phyloP scores from a whole-genome alignment of 2,113 vertebrate species.

The Cephalopholis sonnerati region DNA sequence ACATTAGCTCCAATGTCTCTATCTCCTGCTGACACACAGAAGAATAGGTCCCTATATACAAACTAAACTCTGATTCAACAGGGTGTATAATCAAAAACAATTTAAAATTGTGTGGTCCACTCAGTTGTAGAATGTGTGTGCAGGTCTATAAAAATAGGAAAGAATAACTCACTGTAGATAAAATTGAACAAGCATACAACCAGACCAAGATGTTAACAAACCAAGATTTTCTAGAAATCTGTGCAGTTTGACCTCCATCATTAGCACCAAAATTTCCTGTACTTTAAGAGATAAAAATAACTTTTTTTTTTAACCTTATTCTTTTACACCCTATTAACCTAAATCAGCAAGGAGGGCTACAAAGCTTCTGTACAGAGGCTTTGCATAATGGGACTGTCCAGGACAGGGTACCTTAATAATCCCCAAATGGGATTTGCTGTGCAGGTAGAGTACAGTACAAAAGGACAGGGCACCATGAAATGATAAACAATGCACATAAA shows the following conservation, averaged over 20 bases:
- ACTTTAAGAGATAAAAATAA: not conserved
- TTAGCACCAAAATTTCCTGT: not conserved
- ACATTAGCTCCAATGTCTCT: not conserved
- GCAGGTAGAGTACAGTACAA: not conserved
- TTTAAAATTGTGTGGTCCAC: not conserved
- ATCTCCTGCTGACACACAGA: not conserved
- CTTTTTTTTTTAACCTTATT: too few species aligned
- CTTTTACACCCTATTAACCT: not conserved
- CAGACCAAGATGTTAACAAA: not conserved
- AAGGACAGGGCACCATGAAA: not conserved
- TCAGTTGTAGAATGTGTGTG: too few species aligned
- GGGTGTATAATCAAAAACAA: not conserved
- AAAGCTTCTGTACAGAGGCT: not conserved
- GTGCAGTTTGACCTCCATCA: not conserved
- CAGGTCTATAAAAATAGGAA: not conserved
- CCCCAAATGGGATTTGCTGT: too few species aligned
- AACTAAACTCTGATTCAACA: not conserved
- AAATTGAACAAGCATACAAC: not conserved
- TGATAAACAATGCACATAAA: conserved; percentile 1
- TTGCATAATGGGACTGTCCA: not conserved
- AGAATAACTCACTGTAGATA: too few species aligned
- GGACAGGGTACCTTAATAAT: not conserved
- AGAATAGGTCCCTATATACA: not conserved
- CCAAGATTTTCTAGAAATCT: too few species aligned
- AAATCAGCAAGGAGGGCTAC: not conserved